Evolutionary conservation across 2,113 vertebrate species (phyloP), one percentile per base, ranked within the genome.

Genomic region (Peromyscus leucopus): DNA sequence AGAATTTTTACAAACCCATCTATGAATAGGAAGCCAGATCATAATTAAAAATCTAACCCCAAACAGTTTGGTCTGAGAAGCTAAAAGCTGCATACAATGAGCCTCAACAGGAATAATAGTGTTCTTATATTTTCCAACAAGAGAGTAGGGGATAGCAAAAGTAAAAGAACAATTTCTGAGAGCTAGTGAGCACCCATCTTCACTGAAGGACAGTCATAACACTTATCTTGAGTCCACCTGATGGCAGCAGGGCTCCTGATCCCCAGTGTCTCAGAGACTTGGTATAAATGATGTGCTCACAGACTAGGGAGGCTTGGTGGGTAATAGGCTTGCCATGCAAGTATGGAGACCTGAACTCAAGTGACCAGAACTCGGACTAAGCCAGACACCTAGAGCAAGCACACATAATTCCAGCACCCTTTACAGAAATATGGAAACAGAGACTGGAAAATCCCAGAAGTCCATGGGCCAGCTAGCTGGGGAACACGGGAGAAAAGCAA

Each of bases 101-200:
- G 1, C 22, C 69, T 86, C 55, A 61, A 10, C 1, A 2, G 65
- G 13, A 69, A 93, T 95, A 48, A 87, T 4, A 51, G 16, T 28
- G 11, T 26, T 22, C 65, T 51, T 13, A 31, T 55, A 51, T 87
- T 72, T 65, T 16, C 11, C 17, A 24, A 51, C 13, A 42, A 2
- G 42, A 33, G 7, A 19, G 1, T 59, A 5, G 10, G 33, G 31
- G 3, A 21, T 22, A 28, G 9, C 1, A 42, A 19, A 9, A 4
- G 16, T 26, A 21, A 36, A n/a, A 17, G 80, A 36, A 17, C 28
- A 8, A 42, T 55, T 33, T 74, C 61, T 46, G 46, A 55, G 61
- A 26, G 1, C 7, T 26, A 82, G 67, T 16, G 39, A 19, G 0
- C 12, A 12, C 2, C 59, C n/a, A 15, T 5, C 28, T 26, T 46